Evolutionary conservation across 2,113 vertebrate species (phyloP).

Genomic region (Albula glossodonta): DNA sequence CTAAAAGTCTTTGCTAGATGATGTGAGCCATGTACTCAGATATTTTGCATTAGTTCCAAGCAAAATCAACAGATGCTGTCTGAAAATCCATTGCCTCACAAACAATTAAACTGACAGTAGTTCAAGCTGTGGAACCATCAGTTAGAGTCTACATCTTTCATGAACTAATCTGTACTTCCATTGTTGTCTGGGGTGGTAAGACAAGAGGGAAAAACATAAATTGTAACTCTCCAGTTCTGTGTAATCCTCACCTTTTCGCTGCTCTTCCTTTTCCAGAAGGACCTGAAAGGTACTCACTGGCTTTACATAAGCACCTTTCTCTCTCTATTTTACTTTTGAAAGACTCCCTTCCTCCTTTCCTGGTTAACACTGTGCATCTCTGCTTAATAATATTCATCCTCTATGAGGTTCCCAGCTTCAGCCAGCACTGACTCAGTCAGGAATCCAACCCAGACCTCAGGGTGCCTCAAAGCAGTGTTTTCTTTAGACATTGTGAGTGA

Average conservation of each 20-base stretch:
- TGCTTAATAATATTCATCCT: no score
- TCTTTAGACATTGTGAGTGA: no score
- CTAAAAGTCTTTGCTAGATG: no score
- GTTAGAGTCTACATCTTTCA: background rate
- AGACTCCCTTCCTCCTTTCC: no score
- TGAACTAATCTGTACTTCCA: background rate
- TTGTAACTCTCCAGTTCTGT: background rate
- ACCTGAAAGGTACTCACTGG: background rate
- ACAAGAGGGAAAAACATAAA: background rate
- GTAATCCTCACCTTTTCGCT: background rate
- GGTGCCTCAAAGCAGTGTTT: no score
- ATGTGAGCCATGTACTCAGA: background rate
- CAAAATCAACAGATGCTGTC: background rate
- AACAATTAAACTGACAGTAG: background rate
- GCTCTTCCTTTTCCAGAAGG: background rate
- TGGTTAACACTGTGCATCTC: no score
- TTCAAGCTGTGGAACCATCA: background rate
- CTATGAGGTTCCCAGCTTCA: no score
- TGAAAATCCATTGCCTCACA: background rate
- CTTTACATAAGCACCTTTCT: background rate
- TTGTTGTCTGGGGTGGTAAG: background rate
- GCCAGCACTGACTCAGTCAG: no score
- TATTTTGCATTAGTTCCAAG: background rate
- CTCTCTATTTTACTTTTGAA: no score
- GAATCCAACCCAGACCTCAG: no score